Evolutionary conservation across 2,797 vertebrate genomes (phyloP), one percentile per base, ranked within the genome.

Genomic region (Galagoides demidoff): DNA sequence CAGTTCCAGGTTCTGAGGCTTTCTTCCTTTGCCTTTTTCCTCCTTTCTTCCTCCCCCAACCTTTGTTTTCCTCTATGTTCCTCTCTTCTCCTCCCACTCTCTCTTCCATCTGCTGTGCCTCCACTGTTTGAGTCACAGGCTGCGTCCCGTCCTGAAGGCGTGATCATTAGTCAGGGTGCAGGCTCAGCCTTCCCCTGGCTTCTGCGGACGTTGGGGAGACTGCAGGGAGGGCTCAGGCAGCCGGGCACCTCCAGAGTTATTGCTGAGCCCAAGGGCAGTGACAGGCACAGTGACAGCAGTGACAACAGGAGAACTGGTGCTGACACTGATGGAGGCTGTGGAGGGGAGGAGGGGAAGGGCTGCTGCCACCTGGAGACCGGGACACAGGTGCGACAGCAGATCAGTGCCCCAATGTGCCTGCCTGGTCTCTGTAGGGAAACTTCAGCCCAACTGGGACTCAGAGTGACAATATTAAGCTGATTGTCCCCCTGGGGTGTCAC

Each of bases 51-150:
- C 7, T 17, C 31, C 76, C 71, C 64, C 29, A 17, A 37, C 49
- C 39, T 49, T 37, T 29, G 16, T 59, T 90, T 84, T 81, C 89
- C 83, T 89, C 86, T 4, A 0, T 12, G 74, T 49, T 68, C 55
- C 73, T 88, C 43, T 70, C 34, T 57, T 78, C 92, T 76, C 92
- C 86, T 92, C 96, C 96, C 84, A 96, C 93, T 90, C 93, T 68
- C 61, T 83, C 81, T 94, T 71, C 71, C 77, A n/a, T 94, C 73
- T 66, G 43, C 90, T 37, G 68, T 74, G 96, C 96, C 96, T 90
- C 95, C 96, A 91, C 93, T 84, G 52, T 79, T 95, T 97, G 97
- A 97, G 95, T 97, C 97, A 97, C 71, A 77, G 87, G 19, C 87
- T 96, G 94, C 89, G 79, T 85, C 84, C 84, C 7, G 2, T 61